These are phyloP conservation scores for Caenorhabditis imperialis DNA, from an alignment of 2,888 invertebrate genomes.

Conservation along the genomic window DNA sequence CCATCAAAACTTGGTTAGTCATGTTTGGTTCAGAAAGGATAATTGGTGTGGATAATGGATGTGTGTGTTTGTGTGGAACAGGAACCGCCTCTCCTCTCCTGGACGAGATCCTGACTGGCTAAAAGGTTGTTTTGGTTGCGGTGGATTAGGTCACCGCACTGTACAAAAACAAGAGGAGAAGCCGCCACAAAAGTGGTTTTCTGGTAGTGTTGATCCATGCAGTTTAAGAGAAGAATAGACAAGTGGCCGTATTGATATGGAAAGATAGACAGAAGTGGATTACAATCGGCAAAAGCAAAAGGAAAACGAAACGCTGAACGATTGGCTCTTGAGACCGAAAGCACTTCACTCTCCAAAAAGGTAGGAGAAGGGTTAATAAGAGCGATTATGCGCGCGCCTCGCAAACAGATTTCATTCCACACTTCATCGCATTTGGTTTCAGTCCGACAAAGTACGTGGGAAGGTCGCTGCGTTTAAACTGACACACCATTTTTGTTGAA, in stretches of 20 bases:
- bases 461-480: too few species aligned
- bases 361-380: slow-evolving; percentile 50
- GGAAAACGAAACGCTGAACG: too few species aligned
- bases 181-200: slow-evolving; percentile 9
- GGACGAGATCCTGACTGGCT: slow-evolving; percentile 48
- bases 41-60: slow-evolving; percentile 61
- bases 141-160: slow-evolving; percentile 33
- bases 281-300: slow-evolving; percentile 30
- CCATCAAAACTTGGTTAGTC: slow-evolving; percentile 54
- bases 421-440: too few species aligned
- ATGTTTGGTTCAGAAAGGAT: slow-evolving; percentile 57
- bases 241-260: slow-evolving; percentile 47
- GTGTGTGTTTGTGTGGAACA: slow-evolving; percentile 51
- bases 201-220: not conserved
- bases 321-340: slow-evolving; percentile 40
- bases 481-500: too few species aligned
- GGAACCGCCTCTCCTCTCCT: slow-evolving; percentile 36
- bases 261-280: slow-evolving; percentile 38
- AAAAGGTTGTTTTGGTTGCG: slow-evolving; percentile 46
- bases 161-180: slow-evolving; percentile 8
- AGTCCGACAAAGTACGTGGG: too few species aligned
- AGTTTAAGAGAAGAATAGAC: slow-evolving; percentile 13
- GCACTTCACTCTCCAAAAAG: slow-evolving; percentile 16
- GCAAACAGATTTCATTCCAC: slow-evolving; percentile 8
- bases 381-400: slow-evolving; percentile 43